Evolutionary conservation across 2,888 invertebrate species (phyloP).

Genomic region (Erebia palarica): DNA sequence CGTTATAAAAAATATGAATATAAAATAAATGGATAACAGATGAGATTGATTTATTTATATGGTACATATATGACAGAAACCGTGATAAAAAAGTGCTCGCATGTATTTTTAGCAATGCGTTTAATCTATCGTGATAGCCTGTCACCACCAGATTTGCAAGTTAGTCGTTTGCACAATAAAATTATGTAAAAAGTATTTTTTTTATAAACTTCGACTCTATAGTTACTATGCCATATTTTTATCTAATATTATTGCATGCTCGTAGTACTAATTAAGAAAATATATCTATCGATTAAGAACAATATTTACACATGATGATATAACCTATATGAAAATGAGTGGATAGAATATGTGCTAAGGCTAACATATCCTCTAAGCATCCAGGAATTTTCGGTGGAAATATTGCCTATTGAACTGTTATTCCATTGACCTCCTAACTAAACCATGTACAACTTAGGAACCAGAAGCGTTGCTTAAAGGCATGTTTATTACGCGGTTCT

Average conservation of each 20-base stretch:
- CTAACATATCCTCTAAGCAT: no score
- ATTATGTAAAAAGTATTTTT: constrained; percentile 1
- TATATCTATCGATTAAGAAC: no score
- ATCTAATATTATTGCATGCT: not conserved
- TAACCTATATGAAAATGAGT: no score
- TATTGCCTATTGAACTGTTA: no score
- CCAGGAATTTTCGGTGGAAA: no score
- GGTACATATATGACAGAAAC: not conserved
- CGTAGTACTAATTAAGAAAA: no score
- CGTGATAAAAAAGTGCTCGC: constrained; percentile 12
- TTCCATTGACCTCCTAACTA: no score
- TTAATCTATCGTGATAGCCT: constrained; percentile 20
- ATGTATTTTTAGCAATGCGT: constrained; percentile 17
- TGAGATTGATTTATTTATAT: not conserved
- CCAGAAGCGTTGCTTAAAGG: no score
- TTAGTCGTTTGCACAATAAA: constrained; percentile 16
- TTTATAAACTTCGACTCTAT: not conserved
- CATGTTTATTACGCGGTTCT: no score
- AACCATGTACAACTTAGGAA: no score
- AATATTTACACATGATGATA: no score
- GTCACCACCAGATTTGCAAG: constrained; percentile 23
- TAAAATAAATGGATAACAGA: not conserved
- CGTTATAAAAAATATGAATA: not conserved
- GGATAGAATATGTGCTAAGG: no score
- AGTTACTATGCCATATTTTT: not conserved